phyloP scores from a whole-genome alignment of 2,797 vertebrate species.

The Helarctos malayanus region DNA sequence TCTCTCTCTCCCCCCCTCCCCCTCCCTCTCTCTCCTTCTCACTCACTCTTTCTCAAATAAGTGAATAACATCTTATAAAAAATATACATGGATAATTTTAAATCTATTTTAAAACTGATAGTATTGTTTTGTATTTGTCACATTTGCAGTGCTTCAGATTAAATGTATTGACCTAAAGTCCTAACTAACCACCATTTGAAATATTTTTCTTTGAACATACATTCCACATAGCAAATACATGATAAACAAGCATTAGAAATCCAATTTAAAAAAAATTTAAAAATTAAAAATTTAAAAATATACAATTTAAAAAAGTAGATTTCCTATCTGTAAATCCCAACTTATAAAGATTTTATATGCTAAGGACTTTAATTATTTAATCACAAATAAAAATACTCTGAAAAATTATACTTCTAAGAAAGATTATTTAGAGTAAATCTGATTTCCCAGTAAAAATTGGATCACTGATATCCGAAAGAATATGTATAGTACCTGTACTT shows the following conservation, averaged over 20 bases:
- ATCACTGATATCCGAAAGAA: conserved; percentile 45
- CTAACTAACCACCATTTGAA: conserved; percentile 61
- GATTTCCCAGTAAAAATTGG: conserved; percentile 54
- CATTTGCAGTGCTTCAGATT: conserved; percentile 64
- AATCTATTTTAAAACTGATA: conserved; percentile 38
- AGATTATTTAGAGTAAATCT: conserved; percentile 56
- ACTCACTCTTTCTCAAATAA: neutral
- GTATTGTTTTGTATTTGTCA: conserved; percentile 12
- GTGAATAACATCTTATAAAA: neutral
- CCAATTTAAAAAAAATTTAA: neutral
- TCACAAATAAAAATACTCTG: conserved; percentile 47
- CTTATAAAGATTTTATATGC: conserved; percentile 48
- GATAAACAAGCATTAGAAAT: conserved; percentile 58
- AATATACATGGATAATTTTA: conserved; percentile 62
- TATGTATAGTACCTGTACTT: neutral
- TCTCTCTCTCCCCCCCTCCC: neutral
- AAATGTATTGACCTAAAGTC: conserved; percentile 26
- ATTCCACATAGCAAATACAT: conserved; percentile 51
- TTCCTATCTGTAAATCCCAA: neutral
- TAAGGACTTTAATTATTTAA: conserved; percentile 83
- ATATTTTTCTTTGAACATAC: conserved; percentile 58
- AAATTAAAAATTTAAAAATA: neutral
- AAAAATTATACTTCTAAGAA: neutral
- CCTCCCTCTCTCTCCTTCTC: neutral
- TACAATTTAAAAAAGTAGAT: conserved; percentile 42